Evolutionary conservation across 2,113 vertebrate genomes (phyloP).

Genomic region (Xenopus borealis): DNA sequence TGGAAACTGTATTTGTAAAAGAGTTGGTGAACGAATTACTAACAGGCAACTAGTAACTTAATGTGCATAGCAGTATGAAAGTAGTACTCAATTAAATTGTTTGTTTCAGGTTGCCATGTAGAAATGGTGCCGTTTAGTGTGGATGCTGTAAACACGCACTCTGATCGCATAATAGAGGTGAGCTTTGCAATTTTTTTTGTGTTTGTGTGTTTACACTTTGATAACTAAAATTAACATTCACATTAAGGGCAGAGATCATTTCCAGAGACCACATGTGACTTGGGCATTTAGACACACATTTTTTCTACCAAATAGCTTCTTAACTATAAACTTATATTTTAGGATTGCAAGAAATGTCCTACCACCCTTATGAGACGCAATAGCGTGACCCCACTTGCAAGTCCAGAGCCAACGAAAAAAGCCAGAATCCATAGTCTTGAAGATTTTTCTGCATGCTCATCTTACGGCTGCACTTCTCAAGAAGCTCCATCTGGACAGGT

Average conservation of each 20-base stretch:
- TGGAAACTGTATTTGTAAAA: too few relatives aligned
- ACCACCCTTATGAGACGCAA: constrained; percentile 90
- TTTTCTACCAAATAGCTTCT: too few relatives aligned
- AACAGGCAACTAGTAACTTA: too few relatives aligned
- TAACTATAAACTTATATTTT: neutral
- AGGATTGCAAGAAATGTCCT: constrained; percentile 88
- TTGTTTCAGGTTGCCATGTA: constrained; percentile 77
- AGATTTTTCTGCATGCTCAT: constrained; percentile 71
- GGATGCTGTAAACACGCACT: constrained; percentile 91
- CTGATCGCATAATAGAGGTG: constrained; percentile 85
- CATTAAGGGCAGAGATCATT: too few relatives aligned
- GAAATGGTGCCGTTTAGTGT: constrained; percentile 89
- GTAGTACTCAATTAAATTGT: too few relatives aligned
- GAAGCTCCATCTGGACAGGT: constrained; percentile 87
- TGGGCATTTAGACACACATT: too few relatives aligned
- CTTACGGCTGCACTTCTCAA: constrained; percentile 76
- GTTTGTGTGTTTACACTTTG: too few relatives aligned
- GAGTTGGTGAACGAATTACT: too few relatives aligned
- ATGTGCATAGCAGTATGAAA: too few relatives aligned
- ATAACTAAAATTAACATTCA: too few relatives aligned
- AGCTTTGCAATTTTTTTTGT: constrained; percentile 34
- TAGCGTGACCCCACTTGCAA: constrained; percentile 95
- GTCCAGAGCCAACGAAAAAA: constrained; percentile 93
- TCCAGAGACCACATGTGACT: too few relatives aligned
- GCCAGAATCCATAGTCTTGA: constrained; percentile 88